Base-by-base conservation (phyloP, 2,113 vertebrate species). In the Dasyprocta punctata region DNA sequence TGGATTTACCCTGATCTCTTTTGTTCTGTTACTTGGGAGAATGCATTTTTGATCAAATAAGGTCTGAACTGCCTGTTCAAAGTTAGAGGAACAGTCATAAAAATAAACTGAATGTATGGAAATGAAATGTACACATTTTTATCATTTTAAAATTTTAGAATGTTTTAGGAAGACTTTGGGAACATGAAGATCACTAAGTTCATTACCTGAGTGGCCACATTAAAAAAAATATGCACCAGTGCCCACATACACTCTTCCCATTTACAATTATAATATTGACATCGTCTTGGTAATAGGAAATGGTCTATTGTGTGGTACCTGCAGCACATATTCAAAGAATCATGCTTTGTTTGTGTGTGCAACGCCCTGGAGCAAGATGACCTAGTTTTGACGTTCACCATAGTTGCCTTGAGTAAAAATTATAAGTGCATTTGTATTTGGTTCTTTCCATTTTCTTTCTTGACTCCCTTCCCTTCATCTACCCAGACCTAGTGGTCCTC, bases 311-410 rank as follows among this genome's bases (percentile, higher is more conserved):
- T 58, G 24, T 41, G 38, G 67, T 36, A 36, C 17, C 19, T 77
- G 12, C 6, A 67, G 14, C 38, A 82, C 13, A 7, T 44, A 54
- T 33, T 78, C 54, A 93, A 67, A 94, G 49, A 56, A 17, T 49
- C 2, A 28, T 30, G 38, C 9, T n/a, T 36, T 56, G 2, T 73
- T 95, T 89, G 80, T 63, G n/a, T 95, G 56, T 69, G 60, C 44
- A 80, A 60, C 7, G 41, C 22, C 54, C 47, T 88, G 28, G 65
- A 75, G 87, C 54, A 93, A 92, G 73, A 58, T 84, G 49, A 84
- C 61, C 36, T 75, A 33, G 12, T 92, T 95, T 83, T 94, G 47
- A 91, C 84, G 94, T 97, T 91, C 36, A 52, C 24, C 17, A 44
- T 4, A 26, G 41, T 56, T 80, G 60, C 80, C 61, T 77, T n/a